These are phyloP conservation scores for Campopleginae sp. DNA, from an alignment of 2,888 invertebrate species.

Conservation along the genomic window DNA sequence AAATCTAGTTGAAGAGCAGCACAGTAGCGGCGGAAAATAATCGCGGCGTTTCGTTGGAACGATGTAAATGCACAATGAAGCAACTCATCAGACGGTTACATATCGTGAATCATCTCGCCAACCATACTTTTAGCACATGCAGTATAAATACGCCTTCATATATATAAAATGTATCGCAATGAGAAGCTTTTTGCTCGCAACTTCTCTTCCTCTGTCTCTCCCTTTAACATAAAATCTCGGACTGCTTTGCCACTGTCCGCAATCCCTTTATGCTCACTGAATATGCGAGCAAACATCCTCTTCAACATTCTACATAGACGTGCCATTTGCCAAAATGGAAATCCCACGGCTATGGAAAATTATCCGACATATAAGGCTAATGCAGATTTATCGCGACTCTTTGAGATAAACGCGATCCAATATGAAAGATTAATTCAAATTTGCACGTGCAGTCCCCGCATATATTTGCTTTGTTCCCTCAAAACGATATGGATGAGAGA, in stretches of 20 bases:
- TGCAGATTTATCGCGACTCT: constrained; percentile 57
- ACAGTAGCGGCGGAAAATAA: constrained; percentile 46
- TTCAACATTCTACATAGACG: constrained; percentile 44
- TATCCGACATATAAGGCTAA: constrained; percentile 60
- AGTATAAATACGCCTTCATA: neutral
- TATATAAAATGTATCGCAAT: constrained; percentile 35
- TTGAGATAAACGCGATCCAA: constrained; percentile 9
- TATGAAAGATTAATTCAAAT: constrained; percentile 7
- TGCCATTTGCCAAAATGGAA: constrained; percentile 56
- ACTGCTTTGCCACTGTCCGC: constrained; percentile 49
- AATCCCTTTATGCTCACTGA: constrained; percentile 37
- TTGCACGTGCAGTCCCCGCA: constrained; percentile 1
- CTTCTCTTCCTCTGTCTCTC: constrained; percentile 44
- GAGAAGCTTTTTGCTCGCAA: constrained; percentile 36
- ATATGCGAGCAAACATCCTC: constrained; percentile 47
- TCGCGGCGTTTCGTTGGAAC: constrained; percentile 54
- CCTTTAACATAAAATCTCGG: constrained; percentile 56
- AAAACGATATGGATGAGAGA: neutral
- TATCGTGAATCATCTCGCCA: constrained; percentile 68
- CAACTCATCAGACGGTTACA: constrained; percentile 66
- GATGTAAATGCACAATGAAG: constrained; percentile 70
- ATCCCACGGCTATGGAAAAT: constrained; percentile 57
- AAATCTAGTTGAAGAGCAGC: constrained; percentile 63
- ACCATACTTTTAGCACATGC: constrained; percentile 31
- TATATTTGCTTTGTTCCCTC: constrained; percentile 1